These are phyloP conservation scores for Balanococcus diminutus DNA, from an alignment of 2,888 invertebrate species.

Conservation along the genomic window DNA sequence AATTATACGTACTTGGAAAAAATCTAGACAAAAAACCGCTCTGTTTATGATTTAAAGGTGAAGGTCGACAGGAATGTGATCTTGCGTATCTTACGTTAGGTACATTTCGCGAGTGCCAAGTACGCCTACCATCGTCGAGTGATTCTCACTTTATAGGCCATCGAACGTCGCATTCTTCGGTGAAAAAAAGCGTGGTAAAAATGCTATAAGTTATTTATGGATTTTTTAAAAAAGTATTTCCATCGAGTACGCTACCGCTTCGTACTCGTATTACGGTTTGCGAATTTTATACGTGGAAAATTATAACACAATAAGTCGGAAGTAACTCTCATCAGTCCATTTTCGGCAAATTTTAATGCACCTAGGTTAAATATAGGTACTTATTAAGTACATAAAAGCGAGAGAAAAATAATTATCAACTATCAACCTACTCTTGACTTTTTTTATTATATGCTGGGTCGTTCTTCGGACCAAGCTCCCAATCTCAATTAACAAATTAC, in stretches of 20 bases:
- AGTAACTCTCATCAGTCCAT: not conserved
- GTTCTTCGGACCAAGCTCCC: too few species aligned
- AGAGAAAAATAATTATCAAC: not conserved
- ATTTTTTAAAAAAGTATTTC: not conserved
- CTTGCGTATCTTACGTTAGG: not conserved
- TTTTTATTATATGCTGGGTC: too few species aligned
- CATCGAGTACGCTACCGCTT: not conserved
- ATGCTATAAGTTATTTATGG: too few species aligned
- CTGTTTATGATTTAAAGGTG: slow-evolving; percentile 38
- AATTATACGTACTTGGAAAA: not conserved
- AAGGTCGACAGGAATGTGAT: slow-evolving; percentile 12
- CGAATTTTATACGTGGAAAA: not conserved
- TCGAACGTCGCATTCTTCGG: not conserved
- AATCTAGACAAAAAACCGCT: not conserved
- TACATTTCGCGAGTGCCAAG: not conserved
- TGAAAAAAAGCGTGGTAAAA: not conserved
- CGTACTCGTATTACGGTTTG: not conserved
- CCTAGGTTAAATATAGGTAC: not conserved
- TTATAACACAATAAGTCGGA: not conserved
- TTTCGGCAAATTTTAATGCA: not conserved
- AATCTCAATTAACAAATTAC: not conserved
- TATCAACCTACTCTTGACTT: not conserved
- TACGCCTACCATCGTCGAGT: not conserved
- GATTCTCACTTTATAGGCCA: not conserved
- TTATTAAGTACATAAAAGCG: not conserved